A percentile compares a stretch with the other conserved stretches of the same genome.
Evolutionary conservation across 2,113 vertebrate species (phyloP).

Genomic region (Leucopsar rothschildi): DNA sequence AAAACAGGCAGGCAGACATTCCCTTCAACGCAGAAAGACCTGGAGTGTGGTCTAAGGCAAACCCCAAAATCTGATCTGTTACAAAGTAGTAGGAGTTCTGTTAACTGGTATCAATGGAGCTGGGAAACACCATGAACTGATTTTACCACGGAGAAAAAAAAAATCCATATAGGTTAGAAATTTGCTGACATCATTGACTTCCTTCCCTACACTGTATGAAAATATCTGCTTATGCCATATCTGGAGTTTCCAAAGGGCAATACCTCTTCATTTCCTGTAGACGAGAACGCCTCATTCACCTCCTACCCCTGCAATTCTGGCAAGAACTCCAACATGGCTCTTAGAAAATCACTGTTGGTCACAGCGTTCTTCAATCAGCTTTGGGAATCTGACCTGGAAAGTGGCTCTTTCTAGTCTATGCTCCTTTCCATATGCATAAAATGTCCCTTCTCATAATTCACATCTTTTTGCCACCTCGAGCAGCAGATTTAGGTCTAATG

Average conservation of each 20-base stretch:
- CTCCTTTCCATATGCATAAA: fast-evolving
- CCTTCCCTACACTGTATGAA: fast-evolving
- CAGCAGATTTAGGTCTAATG: neutral
- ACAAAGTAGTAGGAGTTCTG: fast-evolving
- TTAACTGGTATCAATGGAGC: fast-evolving
- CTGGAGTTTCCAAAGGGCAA: neutral
- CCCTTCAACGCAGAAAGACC: neutral
- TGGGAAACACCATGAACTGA: fast-evolving
- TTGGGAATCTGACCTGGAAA: neutral
- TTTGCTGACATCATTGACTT: neutral
- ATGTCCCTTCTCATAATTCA: neutral
- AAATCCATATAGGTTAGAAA: fast-evolving
- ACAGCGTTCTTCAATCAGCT: neutral
- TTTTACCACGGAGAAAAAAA: neutral
- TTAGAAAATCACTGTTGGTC: neutral
- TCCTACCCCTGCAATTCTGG: neutral
- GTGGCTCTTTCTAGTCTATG: neutral
- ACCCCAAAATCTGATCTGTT: fast-evolving
- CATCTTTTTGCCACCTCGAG: neutral
- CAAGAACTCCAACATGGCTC: neutral
- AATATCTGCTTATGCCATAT: neutral
- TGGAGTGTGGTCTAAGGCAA: neutral
- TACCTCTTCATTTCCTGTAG: fast-evolving
- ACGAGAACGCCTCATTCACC: neutral
- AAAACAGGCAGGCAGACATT: neutral